Conservation (phyloP, 2,797 vertebrate genomes). For the Odontamblyopus lacepedii region DNA sequence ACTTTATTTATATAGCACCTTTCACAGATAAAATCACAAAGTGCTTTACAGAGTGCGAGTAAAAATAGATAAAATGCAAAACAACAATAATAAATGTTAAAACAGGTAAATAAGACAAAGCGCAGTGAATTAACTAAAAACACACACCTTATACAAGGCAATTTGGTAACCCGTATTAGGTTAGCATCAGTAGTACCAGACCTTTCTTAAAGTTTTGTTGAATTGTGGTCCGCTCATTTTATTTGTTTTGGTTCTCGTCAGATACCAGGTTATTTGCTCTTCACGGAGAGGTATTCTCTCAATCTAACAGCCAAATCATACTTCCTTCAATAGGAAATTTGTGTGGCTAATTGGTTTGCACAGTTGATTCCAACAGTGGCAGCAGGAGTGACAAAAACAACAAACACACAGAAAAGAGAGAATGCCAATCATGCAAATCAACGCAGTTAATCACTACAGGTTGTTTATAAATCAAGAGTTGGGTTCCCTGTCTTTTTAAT, state of each 20-base stretch:
- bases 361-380: slow-evolving; percentile 41
- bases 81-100: no score
- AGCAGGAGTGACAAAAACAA: slow-evolving; percentile 56
- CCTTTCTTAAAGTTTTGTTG: not conserved
- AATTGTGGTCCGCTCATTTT: not conserved
- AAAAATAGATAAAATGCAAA: no score
- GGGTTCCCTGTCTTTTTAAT: slow-evolving; percentile 40
- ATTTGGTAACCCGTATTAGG: not conserved
- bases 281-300: slow-evolving; percentile 17
- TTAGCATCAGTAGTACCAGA: not conserved
- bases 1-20: no score
- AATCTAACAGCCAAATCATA: slow-evolving; percentile 27
- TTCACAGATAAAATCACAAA: no score
- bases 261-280: slow-evolving; percentile 7
- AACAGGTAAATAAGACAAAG: no score
- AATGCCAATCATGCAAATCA: slow-evolving; percentile 58
- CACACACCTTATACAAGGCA: not conserved
- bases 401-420: slow-evolving; percentile 48
- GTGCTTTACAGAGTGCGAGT: no score
- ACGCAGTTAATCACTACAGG: slow-evolving; percentile 47
- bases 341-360: slow-evolving; percentile 55
- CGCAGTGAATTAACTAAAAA: no score
- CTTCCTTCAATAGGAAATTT: slow-evolving; percentile 37
- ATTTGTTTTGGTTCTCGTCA: not conserved
- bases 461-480: slow-evolving; percentile 44